Percentiles rank a stretch among this genome's conserved stretches.
These are phyloP conservation scores for Tuberolachnus salignus DNA, from an alignment of 2,888 invertebrate species.

Conservation along the genomic window DNA sequence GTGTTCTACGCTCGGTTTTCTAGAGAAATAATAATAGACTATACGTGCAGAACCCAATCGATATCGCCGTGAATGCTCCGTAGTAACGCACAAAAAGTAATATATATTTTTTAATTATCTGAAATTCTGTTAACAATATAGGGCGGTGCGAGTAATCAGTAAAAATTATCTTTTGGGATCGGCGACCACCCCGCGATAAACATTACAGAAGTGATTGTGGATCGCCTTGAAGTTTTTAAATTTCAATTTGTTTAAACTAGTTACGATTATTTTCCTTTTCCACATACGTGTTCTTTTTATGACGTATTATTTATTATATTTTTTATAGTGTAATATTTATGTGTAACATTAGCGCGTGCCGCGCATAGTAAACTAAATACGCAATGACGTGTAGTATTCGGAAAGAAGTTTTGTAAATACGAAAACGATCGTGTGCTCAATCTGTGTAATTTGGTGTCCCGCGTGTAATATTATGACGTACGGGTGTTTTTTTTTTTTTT, in stretches of 20 bases:
- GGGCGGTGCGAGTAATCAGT: no score
- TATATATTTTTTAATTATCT: not conserved
- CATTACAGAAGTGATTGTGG: conserved; percentile 30
- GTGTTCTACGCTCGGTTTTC: no score
- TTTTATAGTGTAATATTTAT: not conserved
- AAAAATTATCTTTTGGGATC: conserved; percentile 3
- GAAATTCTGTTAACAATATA: conserved; percentile 16
- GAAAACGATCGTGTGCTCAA: not conserved
- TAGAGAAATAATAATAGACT: no score
- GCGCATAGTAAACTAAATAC: not conserved
- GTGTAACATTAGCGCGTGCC: not conserved
- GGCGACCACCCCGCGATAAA: no score
- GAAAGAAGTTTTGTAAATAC: not conserved
- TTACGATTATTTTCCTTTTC: conserved; percentile 3
- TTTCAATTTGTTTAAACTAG: conserved; percentile 44
- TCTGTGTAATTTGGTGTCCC: not conserved
- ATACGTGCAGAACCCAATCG: not conserved
- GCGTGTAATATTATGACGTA: not conserved
- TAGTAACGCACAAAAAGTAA: not conserved
- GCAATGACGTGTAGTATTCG: not conserved
- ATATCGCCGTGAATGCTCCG: not conserved
- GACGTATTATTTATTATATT: not conserved
- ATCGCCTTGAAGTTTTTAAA: conserved; percentile 25
- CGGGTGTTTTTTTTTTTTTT: not conserved
- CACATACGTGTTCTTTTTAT: conserved; percentile 4